Percentiles rank a stretch among this genome's conserved stretches.
Conservation (phyloP, 2,113 vertebrate genomes). For the Oryzias celebensis region DNA sequence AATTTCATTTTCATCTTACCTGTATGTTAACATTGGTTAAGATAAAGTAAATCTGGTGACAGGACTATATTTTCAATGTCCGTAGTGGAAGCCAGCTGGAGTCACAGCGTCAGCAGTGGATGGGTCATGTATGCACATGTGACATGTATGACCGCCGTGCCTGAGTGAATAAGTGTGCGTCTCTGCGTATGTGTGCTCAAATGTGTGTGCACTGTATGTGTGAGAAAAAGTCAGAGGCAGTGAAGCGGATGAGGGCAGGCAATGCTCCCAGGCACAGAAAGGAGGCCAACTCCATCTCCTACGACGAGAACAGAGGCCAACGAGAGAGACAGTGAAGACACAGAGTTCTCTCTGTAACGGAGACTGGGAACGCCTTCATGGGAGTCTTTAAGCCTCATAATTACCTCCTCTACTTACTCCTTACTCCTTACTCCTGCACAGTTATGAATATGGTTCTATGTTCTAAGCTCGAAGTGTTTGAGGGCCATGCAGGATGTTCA, state of each 20-base stretch:
- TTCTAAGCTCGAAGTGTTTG: neutral
- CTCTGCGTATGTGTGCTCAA: slow-evolving; percentile 17
- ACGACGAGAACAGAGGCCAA: slow-evolving; percentile 47
- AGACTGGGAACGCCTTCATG: slow-evolving; percentile 27
- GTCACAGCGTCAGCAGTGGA: slow-evolving; percentile 26
- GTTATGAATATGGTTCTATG: too few species aligned
- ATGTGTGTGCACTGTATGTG: slow-evolving; percentile 37
- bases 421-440: too few species aligned
- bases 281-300: slow-evolving; percentile 65
- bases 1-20: too few species aligned
- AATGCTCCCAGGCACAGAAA: slow-evolving; percentile 71
- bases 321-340: slow-evolving; percentile 22
- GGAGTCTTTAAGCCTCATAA: slow-evolving; percentile 5
- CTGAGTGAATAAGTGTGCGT: slow-evolving; percentile 41
- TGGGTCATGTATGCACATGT: slow-evolving; percentile 44
- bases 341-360: slow-evolving; percentile 29
- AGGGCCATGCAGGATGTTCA: neutral
- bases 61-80: slow-evolving; percentile 9
- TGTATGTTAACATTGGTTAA: too few species aligned
- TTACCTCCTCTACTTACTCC: too few species aligned
- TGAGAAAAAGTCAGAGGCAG: slow-evolving; percentile 58
- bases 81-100: slow-evolving; percentile 57
- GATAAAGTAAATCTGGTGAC: too few species aligned
- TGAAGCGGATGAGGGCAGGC: slow-evolving; percentile 69
- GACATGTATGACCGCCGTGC: slow-evolving; percentile 50